Evolutionary conservation across 1,140 invertebrate species (phyloP).

Genomic region (Danaus plexippus): DNA sequence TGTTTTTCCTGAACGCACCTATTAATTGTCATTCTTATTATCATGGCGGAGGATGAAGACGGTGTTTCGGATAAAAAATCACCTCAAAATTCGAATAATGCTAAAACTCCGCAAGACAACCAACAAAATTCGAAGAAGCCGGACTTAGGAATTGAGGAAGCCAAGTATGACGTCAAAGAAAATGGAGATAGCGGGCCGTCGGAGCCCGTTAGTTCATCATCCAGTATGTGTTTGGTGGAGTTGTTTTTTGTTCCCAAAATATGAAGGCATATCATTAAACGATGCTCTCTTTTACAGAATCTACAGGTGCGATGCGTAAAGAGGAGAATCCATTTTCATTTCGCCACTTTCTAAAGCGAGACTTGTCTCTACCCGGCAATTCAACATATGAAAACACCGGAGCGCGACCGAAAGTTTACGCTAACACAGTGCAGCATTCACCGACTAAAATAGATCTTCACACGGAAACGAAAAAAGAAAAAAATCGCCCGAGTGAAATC

Average conservation of each 20-base stretch:
- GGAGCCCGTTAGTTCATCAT: constrained; percentile 53
- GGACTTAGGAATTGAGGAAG: constrained; percentile 63
- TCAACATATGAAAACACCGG: constrained; percentile 68
- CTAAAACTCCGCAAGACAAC: constrained; percentile 43
- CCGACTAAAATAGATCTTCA: constrained; percentile 55
- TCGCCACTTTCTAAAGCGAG: constrained; percentile 82
- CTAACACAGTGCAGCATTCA: constrained; percentile 61
- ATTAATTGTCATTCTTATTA: constrained; percentile 56
- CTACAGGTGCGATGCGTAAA: constrained; percentile 66
- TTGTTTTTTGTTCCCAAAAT: constrained; percentile 65
- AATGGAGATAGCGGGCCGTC: constrained; percentile 42
- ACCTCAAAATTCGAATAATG: constrained; percentile 60
- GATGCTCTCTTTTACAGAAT: constrained; percentile 57
- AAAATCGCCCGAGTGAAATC: constrained; percentile 40
- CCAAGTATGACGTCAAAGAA: constrained; percentile 59
- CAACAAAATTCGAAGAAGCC: constrained; percentile 55
- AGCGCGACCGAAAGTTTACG: constrained; percentile 65
- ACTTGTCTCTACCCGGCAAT: constrained; percentile 65
- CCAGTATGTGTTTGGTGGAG: constrained; percentile 58
- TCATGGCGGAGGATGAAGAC: constrained; percentile 71
- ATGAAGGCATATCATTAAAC: constrained; percentile 42
- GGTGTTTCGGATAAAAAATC: constrained; percentile 68
- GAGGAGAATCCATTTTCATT: constrained; percentile 86
- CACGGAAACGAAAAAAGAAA: constrained; percentile 44
- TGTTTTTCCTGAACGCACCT: constrained; percentile 15